Conservation (phyloP, 1,140 invertebrate species). For the Semibalanus balanoides region DNA sequence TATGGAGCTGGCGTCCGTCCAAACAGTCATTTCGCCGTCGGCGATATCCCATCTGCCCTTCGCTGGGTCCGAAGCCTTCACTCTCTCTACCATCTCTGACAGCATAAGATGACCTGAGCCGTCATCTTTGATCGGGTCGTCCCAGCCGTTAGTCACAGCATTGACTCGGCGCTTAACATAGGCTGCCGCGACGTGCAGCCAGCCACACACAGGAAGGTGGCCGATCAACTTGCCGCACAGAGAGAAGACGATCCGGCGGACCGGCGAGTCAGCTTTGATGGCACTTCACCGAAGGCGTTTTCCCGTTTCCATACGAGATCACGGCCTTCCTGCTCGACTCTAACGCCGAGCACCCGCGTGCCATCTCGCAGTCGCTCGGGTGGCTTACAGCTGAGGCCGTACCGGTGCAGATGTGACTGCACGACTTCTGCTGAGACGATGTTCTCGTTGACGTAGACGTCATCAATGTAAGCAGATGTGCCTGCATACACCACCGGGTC, state of each 20-base stretch:
- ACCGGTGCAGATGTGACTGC: background rate
- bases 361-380: background rate
- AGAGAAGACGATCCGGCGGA: background rate
- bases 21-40: conserved; percentile 8
- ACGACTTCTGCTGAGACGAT: background rate
- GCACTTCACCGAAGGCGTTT: background rate
- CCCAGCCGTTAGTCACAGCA: background rate
- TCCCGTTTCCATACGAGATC: conserved; percentile 2
- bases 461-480: conserved; percentile 9
- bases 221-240: conserved; percentile 8
- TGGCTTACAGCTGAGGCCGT: conserved; percentile 3
- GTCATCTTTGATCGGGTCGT: background rate
- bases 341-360: background rate
- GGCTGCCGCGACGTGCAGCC: conserved; percentile 7
- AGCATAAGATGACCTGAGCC: background rate
- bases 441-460: conserved; percentile 8
- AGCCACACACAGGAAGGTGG: conserved; percentile 9
- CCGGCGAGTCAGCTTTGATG: conserved; percentile 3
- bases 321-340: background rate
- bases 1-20: conserved; percentile 12
- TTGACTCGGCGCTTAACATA: background rate
- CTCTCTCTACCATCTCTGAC: background rate
- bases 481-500: background rate
- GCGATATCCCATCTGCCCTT: background rate
- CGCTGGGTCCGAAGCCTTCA: background rate